Evolutionary conservation across 2,888 invertebrate species (phyloP).

Genomic region (Dascillus cervinus): DNA sequence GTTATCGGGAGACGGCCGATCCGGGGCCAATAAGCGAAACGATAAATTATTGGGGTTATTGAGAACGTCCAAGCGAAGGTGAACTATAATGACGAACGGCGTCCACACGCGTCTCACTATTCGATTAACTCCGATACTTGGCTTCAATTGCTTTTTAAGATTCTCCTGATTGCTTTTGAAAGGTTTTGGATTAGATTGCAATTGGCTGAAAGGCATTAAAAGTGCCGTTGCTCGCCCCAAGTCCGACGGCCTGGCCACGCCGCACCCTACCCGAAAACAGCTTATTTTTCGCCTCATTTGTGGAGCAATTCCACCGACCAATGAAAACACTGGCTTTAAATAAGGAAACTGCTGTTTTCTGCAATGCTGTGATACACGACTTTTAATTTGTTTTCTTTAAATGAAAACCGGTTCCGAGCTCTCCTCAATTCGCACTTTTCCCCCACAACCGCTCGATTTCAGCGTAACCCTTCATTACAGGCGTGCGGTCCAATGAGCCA

Average conservation of each 20-base stretch:
- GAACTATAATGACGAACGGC: constrained; percentile 26
- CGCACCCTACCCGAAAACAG: constrained; percentile 31
- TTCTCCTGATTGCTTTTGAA: constrained; percentile 42
- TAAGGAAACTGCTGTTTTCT: constrained; percentile 25
- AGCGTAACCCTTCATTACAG: no score
- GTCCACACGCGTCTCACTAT: no score
- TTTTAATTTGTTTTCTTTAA: constrained; percentile 28
- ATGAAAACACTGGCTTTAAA: constrained; percentile 32
- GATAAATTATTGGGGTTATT: no score
- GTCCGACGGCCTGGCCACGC: no score
- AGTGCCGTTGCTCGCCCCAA: constrained; percentile 32
- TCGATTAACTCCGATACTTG: constrained; percentile 42
- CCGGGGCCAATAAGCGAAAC: no score
- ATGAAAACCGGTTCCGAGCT: constrained; percentile 8
- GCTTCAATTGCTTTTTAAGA: constrained; percentile 43
- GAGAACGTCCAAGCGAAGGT: no score
- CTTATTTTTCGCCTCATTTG: constrained; percentile 44
- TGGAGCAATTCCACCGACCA: constrained; percentile 37
- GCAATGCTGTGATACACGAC: constrained; percentile 19
- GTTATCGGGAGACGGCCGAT: no score
- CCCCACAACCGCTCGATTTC: no score
- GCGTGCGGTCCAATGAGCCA: no score
- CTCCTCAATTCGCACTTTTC: no score
- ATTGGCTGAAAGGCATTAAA: constrained; percentile 42
- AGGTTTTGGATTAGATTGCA: constrained; percentile 43